phyloP scores from a whole-genome alignment of 92 coral and sea anemone genomes.

The Scolanthus callimorphus region DNA sequence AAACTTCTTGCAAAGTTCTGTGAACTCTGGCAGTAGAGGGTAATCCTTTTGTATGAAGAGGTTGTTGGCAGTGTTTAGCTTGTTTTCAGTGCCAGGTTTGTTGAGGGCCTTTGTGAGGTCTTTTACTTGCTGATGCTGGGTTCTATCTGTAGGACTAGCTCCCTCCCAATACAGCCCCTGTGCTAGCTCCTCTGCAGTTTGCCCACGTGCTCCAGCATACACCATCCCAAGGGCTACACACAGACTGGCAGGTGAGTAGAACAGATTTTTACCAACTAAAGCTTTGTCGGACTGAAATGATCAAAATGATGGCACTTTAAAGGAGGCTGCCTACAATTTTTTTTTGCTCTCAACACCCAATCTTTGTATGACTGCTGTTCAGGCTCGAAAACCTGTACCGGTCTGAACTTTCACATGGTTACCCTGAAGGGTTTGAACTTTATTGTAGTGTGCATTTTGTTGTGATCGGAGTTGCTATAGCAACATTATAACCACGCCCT shows the following conservation, averaged over 20 bases:
- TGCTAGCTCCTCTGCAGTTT: slow-evolving; percentile 80
- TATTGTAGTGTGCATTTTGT: too few species aligned
- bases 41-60: slow-evolving; percentile 68
- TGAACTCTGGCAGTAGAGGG: slow-evolving; percentile 54
- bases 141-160: slow-evolving; percentile 1
- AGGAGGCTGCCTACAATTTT: too few species aligned
- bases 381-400: too few species aligned
- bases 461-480: too few species aligned
- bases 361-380: too few species aligned
- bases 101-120: slow-evolving; percentile 43
- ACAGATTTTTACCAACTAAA: slow-evolving; percentile 48
- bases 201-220: slow-evolving; percentile 76
- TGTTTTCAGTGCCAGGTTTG: slow-evolving; percentile 28
- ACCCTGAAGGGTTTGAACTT: too few species aligned
- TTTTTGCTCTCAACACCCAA: too few species aligned
- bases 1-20: slow-evolving; percentile 37
- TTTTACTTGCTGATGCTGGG: slow-evolving; percentile 43
- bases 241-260: slow-evolving; percentile 86
- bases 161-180: slow-evolving; percentile 70
- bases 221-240: slow-evolving; percentile 85
- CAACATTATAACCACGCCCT: too few species aligned
- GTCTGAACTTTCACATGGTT: too few species aligned
- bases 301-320: too few species aligned
- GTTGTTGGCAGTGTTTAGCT: slow-evolving; percentile 69
- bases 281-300: too few species aligned